Evolutionary conservation across 1,140 invertebrate species (phyloP), one percentile per base, ranked within the genome.

Genomic region (Liolophura sinensis): DNA sequence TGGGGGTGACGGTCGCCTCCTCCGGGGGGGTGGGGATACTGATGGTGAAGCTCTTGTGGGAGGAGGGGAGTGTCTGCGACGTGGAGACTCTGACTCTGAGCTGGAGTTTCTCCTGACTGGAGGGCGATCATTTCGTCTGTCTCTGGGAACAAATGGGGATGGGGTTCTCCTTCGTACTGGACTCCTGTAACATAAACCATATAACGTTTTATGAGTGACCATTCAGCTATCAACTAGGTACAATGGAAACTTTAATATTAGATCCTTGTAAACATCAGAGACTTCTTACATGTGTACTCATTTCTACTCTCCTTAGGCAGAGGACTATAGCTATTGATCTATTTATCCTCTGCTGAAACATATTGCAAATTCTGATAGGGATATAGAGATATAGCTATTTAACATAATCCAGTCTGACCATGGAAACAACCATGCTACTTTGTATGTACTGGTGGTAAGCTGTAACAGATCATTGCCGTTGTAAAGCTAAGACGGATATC

Each of bases 1-100:
- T 47, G 50, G 54, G 18, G 63, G 58, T n/a, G 67, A 62, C 27
- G 67, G 61, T 46, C 64, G 54, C 46, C 68, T 61, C 16, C 55
- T 27, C 48, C 58, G 40, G n/a, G 60, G 55, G 16, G 55, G 31
- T 16, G 24, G 24, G 22, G 24, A 57, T n/a, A 24, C 24, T 57
- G 24, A 27, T 24, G 55, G 55, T 57, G 55, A 57, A 57, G 22
- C 16, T 57, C 55, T 3, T 40, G 31, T 40, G 31, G 31, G 31
- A 9, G 31, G 31, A 40, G 31, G 31, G 31, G 31, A 40, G 31
- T 40, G 31, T 40, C 31, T 40, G 31, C 31, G 31, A 9, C 9
- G 31, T 9, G 31, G 31, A 40, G 31, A 40, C 31, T 9, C 31
- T 5, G 31, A 40, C 9, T 40, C 31, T 40, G 31, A 40, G 31